Evolutionary conservation across 2,113 vertebrate genomes (phyloP), one percentile per base, ranked within the genome.

Genomic region (Seriola dumerili): DNA sequence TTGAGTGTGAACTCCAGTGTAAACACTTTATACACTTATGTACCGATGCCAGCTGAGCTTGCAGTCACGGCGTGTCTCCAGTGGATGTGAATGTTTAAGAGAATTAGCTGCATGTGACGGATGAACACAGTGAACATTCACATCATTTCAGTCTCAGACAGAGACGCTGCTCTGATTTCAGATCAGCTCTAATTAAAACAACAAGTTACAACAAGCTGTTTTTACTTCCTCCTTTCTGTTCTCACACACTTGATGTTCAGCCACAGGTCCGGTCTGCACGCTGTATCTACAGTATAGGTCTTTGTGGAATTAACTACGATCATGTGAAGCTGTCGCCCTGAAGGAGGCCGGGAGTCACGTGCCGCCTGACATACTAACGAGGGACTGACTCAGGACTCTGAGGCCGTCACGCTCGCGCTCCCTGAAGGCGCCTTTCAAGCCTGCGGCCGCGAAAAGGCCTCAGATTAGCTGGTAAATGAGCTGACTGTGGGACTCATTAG

Each of bases 381-480:
- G 63, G 25, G 36, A 70, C 52, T 63, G 75, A 11, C 68, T 68
- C 70, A 38, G 80, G 63, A 8, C 67, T 44, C 13, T 36, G 61
- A 1, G 3, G 54, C 50, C 40, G 81, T 84, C 90, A 81, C 12
- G 75, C 65, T 85, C 40, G 46, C 2, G 10, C 48, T 72, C 59
- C 84, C 76, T 12, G 46, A 42, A 77, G 87, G 72, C 69, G 34
- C 42, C 79, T 71, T 48, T 68, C 57, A 75, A 65, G 78, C 71
- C 71, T 17, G 3, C 4, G 32, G 74, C 73, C 65, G 69, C 55
- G 77, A 86, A 87, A 88, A 64, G 48, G 55, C 40, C 81, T 78
- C 72, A 59, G 82, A 93, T 91, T 89, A 89, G 46, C 80, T 23
- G 25, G 17, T 76, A 80, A 90, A 91, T 55, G 77, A 87, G 81